These are phyloP conservation scores for Chloroclysta siterata DNA, from an alignment of 2,888 invertebrate genomes.

Conservation along the genomic window DNA sequence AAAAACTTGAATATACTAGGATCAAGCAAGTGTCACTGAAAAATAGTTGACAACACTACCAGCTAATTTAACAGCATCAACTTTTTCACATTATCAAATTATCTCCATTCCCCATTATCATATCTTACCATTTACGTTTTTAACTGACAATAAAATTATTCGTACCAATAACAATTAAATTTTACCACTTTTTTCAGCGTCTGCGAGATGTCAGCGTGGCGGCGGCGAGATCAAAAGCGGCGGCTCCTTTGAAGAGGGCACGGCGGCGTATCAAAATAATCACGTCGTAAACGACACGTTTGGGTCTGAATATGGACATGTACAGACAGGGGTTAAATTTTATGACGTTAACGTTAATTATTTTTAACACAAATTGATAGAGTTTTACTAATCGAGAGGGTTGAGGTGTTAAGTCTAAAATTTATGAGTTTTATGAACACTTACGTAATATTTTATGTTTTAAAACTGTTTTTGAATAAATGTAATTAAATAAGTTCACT, in stretches of 20 bases:
- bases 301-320: slow-evolving; percentile 47
- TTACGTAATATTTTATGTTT: neutral
- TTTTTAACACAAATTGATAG: slow-evolving; percentile 13
- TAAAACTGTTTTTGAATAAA: no score
- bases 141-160: slow-evolving; percentile 40
- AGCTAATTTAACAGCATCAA: neutral
- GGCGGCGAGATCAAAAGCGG: slow-evolving; percentile 67
- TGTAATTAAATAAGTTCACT: neutral
- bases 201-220: slow-evolving; percentile 55
- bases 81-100: slow-evolving; percentile 7
- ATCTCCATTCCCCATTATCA: slow-evolving; percentile 24
- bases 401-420: slow-evolving; percentile 14
- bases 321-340: slow-evolving; percentile 33
- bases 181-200: slow-evolving; percentile 52
- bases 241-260: slow-evolving; percentile 66
- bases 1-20: no score
- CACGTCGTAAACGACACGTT: slow-evolving; percentile 64
- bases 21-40: no score
- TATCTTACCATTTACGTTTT: slow-evolving; percentile 33
- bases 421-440: neutral
- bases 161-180: slow-evolving; percentile 50
- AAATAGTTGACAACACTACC: no score
- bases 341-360: slow-evolving; percentile 22
- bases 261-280: slow-evolving; percentile 60
- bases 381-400: slow-evolving; percentile 11